Evolutionary conservation across 2,113 vertebrate genomes (phyloP), one percentile per base, ranked within the genome.

Genomic region (Neogale vison): DNA sequence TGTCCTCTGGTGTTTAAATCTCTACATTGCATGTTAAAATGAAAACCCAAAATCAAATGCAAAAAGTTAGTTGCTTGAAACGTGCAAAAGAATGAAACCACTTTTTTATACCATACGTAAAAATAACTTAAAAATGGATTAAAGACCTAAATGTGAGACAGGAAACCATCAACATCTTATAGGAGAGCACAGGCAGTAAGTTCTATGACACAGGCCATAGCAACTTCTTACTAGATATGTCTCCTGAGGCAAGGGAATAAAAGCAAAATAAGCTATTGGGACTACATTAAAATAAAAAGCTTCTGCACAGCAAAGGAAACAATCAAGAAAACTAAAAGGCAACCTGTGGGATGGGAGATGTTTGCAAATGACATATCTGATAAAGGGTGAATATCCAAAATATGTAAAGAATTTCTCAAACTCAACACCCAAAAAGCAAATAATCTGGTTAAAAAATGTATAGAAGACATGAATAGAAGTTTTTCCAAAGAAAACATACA

Each of bases 1-100:
- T 98, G 98, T 90, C 98, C 97, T 81, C 98, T 98, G 94, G 96
- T 98, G 98, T 97, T 96, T 69, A 96, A 91, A 97, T 87, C 72
- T 81, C 84, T 55, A 88, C 93, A 98, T 11, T 96, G 89, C 96
- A 97, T 20, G 88, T 94, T 88, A 95, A 96, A 95, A 85, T 45
- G 55, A 85, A 84, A 84, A 77, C 52, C 14, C n/a, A 18, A 59
- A 59, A 69, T 71, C 52, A 61, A 86, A 59, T 72, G 39, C 7
- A n/a, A 67, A 26, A 90, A 55, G 42, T 89, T 55, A 92, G 52
- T 92, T 2, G 1, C 18, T 47, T 77, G 7, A 29, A 18, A 77
- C 0, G 31, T 10, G 42, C 26, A 77, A 77, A 77, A 77, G 42
- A 77, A 77, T 47, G 42, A 77, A 77, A 29, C 7, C 26, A 47